Percentiles rank a stretch among this genome's conserved stretches.
Evolutionary conservation across 2,113 vertebrate species (phyloP).

Genomic region (Gobius niger): DNA sequence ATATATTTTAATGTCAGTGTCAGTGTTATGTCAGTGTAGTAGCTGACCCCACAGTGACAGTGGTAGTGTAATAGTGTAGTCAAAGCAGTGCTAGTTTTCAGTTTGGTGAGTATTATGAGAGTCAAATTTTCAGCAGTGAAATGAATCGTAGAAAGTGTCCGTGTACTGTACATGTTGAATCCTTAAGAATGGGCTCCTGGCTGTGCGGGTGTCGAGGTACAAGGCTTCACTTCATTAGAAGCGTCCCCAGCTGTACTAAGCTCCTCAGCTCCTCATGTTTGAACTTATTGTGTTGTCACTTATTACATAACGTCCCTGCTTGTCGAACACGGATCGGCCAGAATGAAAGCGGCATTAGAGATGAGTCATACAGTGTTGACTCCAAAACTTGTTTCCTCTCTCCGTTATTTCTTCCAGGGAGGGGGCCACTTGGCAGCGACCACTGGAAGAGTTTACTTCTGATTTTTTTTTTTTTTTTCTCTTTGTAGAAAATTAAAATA

Average conservation of each 20-base stretch:
- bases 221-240: constrained; percentile 37
- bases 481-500: too few relatives aligned
- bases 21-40: constrained; percentile 6
- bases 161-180: constrained; percentile 19
- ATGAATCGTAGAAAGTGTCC: constrained; percentile 13
- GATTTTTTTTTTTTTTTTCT: too few relatives aligned
- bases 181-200: neutral
- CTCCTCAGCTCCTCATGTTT: constrained; percentile 23
- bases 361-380: constrained; percentile 68
- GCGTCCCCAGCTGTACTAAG: constrained; percentile 19
- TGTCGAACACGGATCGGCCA: constrained; percentile 42
- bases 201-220: constrained; percentile 14
- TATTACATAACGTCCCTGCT: constrained; percentile 45
- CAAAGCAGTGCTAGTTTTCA: too few relatives aligned
- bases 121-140: neutral
- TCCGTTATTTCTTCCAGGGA: constrained; percentile 44
- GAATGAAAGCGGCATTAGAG: constrained; percentile 37
- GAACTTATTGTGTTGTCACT: constrained; percentile 20
- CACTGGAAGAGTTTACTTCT: constrained; percentile 43
- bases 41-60: too few relatives aligned
- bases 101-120: too few relatives aligned
- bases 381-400: constrained; percentile 41
- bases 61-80: too few relatives aligned
- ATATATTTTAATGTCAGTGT: neutral
- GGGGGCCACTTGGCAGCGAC: constrained; percentile 44